Evolutionary conservation across 1,140 invertebrate genomes (phyloP).

Genomic region (Drosophila funebris): DNA sequence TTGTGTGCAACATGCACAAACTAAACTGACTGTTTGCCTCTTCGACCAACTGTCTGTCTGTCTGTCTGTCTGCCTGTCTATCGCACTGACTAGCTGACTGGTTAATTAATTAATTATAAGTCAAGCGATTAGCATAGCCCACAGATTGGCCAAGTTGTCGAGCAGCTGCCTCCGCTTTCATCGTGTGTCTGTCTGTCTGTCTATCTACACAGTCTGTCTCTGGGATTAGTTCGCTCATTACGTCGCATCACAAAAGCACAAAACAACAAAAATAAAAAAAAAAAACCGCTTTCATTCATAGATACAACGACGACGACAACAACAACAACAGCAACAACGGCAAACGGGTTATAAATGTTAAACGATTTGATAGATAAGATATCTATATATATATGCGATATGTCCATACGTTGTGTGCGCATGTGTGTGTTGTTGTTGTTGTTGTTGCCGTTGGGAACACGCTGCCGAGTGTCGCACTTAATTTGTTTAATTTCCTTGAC

Average conservation of each 20-base stretch:
- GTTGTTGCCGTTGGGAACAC: slow-evolving; percentile 52
- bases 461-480: slow-evolving; percentile 74
- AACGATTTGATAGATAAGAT: slow-evolving; percentile 81
- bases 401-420: slow-evolving; percentile 13
- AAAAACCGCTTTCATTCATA: slow-evolving; percentile 73
- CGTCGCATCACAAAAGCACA: slow-evolving; percentile 11
- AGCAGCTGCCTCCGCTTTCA: slow-evolving; percentile 50
- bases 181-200: slow-evolving; percentile 12
- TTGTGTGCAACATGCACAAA: background rate
- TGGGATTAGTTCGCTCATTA: slow-evolving; percentile 43
- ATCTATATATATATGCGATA: slow-evolving; percentile 30
- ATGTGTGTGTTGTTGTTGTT: slow-evolving; percentile 13
- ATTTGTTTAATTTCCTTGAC: slow-evolving; percentile 64
- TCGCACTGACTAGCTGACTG: slow-evolving; percentile 24
- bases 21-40: background rate
- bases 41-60: background rate
- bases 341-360: slow-evolving; percentile 79
- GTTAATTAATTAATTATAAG: slow-evolving; percentile 79
- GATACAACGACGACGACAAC: slow-evolving; percentile 49
- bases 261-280: slow-evolving; percentile 15
- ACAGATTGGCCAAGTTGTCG: slow-evolving; percentile 21
- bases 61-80: background rate
- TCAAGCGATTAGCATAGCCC: slow-evolving; percentile 68
- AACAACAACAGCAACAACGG: no score
- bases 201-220: slow-evolving; percentile 7